phyloP scores from a whole-genome alignment of 2,888 invertebrate genomes.

The Carterocephalus palaemon region DNA sequence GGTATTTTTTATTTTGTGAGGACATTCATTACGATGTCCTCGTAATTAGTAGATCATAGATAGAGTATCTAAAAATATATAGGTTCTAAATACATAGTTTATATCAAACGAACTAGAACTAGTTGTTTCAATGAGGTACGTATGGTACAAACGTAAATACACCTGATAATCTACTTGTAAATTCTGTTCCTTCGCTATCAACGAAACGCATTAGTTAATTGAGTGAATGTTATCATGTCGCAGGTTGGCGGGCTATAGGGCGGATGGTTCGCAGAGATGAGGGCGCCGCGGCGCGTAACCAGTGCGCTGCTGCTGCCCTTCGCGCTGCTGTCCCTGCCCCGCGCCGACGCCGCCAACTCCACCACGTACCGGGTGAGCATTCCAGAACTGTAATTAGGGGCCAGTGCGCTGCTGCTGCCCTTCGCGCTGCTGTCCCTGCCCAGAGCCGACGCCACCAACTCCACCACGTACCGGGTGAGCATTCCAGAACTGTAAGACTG shows the following conservation, averaged over 20 bases:
- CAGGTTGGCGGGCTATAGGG: constrained; percentile 50
- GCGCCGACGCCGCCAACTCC: constrained; percentile 56
- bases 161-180: no score
- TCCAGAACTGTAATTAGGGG: no score
- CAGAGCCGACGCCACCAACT: constrained; percentile 56
- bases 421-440: constrained; percentile 67
- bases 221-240: constrained; percentile 2
- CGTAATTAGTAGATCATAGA: no score
- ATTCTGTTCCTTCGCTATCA: neutral
- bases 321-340: constrained; percentile 64
- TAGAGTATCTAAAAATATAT: no score
- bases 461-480: constrained; percentile 63
- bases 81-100: no score
- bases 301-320: constrained; percentile 75
- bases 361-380: constrained; percentile 63
- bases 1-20: no score
- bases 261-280: constrained; percentile 72
- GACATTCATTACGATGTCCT: no score
- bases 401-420: constrained; percentile 74
- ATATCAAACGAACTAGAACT: no score
- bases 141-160: no score
- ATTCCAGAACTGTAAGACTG: no score
- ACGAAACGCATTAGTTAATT: neutral
- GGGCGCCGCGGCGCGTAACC: constrained; percentile 75
- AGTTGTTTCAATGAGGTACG: no score